phyloP scores from a whole-genome alignment of 2,113 vertebrate species.

The Fulica atra region DNA sequence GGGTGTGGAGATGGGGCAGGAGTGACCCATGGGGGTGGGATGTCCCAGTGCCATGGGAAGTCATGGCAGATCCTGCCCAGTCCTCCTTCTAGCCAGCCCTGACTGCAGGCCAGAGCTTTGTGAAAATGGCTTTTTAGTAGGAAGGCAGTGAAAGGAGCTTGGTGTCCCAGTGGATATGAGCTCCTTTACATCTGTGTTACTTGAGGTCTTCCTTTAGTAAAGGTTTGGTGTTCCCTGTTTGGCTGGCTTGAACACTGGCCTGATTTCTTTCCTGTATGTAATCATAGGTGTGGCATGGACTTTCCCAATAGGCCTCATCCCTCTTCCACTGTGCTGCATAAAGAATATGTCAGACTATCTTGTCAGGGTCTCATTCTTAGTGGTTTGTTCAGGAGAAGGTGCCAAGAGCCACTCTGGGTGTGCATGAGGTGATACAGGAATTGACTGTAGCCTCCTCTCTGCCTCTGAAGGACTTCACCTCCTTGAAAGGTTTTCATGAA shows the following conservation, averaged over 20 bases:
- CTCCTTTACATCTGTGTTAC: not conserved
- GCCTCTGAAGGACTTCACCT: not conserved
- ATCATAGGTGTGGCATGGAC: not conserved
- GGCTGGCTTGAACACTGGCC: not conserved
- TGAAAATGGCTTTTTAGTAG: not conserved
- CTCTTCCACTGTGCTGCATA: not conserved
- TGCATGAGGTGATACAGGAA: not conserved
- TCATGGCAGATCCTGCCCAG: not conserved
- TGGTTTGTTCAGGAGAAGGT: not conserved
- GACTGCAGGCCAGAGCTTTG: not conserved
- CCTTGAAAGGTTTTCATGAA: not conserved
- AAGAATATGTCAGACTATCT: not conserved
- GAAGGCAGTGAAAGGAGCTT: not conserved
- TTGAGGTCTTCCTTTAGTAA: not conserved
- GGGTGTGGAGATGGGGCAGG: not conserved
- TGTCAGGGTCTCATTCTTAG: not conserved
- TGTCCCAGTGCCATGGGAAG: not conserved
- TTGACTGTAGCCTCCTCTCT: not conserved
- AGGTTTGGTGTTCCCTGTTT: not conserved
- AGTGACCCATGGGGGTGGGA: rapidly evolving
- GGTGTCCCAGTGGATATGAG: not conserved
- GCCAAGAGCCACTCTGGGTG: not conserved
- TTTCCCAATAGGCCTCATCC: not conserved
- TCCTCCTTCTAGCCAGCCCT: not conserved
- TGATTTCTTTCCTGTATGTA: not conserved